Base-by-base conservation (phyloP, 2,888 invertebrate genomes). In the Nomada ruficornis region DNA sequence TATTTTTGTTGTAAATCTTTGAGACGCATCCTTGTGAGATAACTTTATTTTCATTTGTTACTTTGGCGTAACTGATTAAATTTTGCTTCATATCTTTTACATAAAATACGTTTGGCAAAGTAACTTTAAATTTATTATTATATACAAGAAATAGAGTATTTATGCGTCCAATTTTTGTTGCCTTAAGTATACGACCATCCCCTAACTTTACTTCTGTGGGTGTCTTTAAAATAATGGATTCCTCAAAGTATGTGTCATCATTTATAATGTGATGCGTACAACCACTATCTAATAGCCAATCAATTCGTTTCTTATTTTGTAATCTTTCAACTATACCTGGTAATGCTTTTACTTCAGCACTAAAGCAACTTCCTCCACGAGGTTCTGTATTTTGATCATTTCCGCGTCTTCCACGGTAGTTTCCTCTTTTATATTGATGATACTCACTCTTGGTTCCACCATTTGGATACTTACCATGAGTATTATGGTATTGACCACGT, bases 141-240 rank as follows among this genome's bases (percentile, higher is more conserved):
- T 29, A 29, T 29, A 29, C 29, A 29, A 29, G 7, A 29, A 29
- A 29, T 29, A 29, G 29, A 29, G 29, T 29, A 29, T 29, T 29
- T 29, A 29, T 29, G 29, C 7, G 29, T 29, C 29, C 29, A 29
- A 29, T 29, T 29, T 84, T 86, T 13, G 83, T 86, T 18, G 83
- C 84, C 73, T 82, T 82, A 70, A 86, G 60, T 18, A 57, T 59
- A 54, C 75, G 73, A 18, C 82, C 83, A 80, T 85, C 87, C 1
- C 52, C 70, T 44, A 86, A 65, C 57, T 79, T 82, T 18, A 83
- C 77, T 68, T 86, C 74, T 36, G 83, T 15, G 18, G 83, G 80
- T 18, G 76, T 59, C 63, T 80, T 77, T 68, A 63, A 47, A 11
- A 55, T 42, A n/a, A 57, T 54, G n/a, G 9, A 47, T 4, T 74